Evolutionary conservation across 2,797 vertebrate genomes (phyloP).

Genomic region (Sebastes kiyomatsui): DNA sequence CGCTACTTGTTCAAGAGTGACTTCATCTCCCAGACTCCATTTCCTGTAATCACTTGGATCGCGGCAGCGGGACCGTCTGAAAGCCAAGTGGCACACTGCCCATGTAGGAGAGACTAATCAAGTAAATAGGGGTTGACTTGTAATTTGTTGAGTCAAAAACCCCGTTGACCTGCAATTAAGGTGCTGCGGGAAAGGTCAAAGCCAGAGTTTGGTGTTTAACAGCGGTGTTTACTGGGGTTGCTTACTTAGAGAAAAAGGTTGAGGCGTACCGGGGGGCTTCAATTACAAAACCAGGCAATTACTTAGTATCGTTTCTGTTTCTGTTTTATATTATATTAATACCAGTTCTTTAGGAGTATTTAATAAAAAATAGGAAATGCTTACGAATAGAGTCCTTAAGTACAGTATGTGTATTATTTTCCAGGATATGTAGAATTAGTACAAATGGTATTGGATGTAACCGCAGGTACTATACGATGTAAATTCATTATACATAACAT

Average conservation of each 20-base stretch:
- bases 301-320: neutral
- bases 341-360: neutral
- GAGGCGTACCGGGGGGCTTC: neutral
- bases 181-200: slow-evolving; percentile 19
- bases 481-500: neutral
- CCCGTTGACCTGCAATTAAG: slow-evolving; percentile 52
- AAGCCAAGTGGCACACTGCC: slow-evolving; percentile 52
- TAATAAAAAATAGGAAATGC: neutral
- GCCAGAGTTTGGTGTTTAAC: slow-evolving; percentile 24
- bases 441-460: neutral
- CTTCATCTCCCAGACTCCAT: slow-evolving; percentile 35
- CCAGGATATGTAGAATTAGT: neutral
- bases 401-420: neutral
- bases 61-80: neutral
- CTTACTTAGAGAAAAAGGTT: slow-evolving; percentile 21
- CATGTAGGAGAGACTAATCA: slow-evolving; percentile 50
- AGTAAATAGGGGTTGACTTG: slow-evolving; percentile 56
- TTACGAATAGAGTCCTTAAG: neutral
- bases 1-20: slow-evolving; percentile 8
- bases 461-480: neutral
- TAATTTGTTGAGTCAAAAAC: slow-evolving; percentile 63
- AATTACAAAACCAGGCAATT: neutral
- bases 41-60: slow-evolving; percentile 56
- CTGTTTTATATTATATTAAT: neutral
- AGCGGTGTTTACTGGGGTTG: slow-evolving; percentile 14